phyloP scores from a whole-genome alignment of 2,113 vertebrate species.

The Alectura lathami region DNA sequence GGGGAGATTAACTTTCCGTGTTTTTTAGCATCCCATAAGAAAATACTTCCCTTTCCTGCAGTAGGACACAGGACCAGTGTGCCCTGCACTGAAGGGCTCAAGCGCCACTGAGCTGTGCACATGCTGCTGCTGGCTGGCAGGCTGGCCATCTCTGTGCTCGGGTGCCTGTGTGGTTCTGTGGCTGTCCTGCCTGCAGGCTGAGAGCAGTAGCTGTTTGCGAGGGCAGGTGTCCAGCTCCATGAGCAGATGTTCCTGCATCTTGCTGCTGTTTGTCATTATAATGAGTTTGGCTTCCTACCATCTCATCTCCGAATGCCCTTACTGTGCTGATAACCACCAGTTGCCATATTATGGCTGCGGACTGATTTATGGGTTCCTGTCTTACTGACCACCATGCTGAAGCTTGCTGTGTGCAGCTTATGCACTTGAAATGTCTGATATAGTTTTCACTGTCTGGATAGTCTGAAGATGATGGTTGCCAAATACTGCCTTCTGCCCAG shows the following conservation, averaged over 20 bases:
- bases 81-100: not conserved
- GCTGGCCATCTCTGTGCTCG: not conserved
- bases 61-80: fast-evolving
- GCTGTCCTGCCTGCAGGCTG: not conserved
- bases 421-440: not conserved
- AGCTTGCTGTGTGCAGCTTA: not conserved
- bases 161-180: not conserved
- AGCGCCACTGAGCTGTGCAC: not conserved
- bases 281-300: slow-evolving; percentile 47
- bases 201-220: not conserved
- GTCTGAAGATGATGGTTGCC: fast-evolving
- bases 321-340: not conserved
- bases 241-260: slow-evolving; percentile 3
- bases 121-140: not conserved
- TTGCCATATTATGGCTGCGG: not conserved
- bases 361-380: slow-evolving; percentile 30
- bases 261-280: slow-evolving; percentile 49
- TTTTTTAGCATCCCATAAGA: too few relatives aligned
- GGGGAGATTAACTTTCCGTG: not conserved
- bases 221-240: slow-evolving; percentile 9
- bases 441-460: not conserved
- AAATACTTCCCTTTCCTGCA: not conserved
- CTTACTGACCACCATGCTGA: not conserved
- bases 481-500: not conserved
- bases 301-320: not conserved